These are phyloP conservation scores for Camponotus vicinus DNA, from an alignment of 1,140 invertebrate genomes.

Conservation along the genomic window DNA sequence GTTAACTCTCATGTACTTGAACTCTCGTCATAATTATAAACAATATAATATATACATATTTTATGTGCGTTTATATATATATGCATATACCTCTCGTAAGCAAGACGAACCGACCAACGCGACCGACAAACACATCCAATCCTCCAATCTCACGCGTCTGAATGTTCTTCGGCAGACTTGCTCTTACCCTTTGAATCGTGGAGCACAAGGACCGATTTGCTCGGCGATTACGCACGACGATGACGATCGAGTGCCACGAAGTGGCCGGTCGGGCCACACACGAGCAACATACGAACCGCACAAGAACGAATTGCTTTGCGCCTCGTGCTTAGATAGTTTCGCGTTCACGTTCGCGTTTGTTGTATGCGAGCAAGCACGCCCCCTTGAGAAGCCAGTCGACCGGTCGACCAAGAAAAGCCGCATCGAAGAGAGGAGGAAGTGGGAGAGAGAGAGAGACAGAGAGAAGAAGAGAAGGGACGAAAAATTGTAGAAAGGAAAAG, in stretches of 20 bases:
- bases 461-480: conserved; percentile 50
- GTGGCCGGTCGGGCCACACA: conserved; percentile 64
- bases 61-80: too few species aligned
- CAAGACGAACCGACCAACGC: background rate
- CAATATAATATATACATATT: too few species aligned
- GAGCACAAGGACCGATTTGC: background rate
- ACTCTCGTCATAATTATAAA: background rate
- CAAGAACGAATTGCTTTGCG: conserved; percentile 69
- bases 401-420: conserved; percentile 62
- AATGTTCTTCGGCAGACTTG: background rate
- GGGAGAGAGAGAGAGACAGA: background rate
- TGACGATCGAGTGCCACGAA: conserved; percentile 28
- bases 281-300: conserved; percentile 68
- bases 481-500: conserved; percentile 37
- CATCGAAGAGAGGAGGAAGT: conserved; percentile 39
- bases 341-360: conserved; percentile 78
- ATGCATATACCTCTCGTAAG: background rate
- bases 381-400: conserved; percentile 76
- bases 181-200: background rate
- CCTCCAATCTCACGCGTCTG: conserved; percentile 1
- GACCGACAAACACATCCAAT: background rate
- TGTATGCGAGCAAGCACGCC: conserved; percentile 75
- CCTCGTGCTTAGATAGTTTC: conserved; percentile 77
- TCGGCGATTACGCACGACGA: background rate
- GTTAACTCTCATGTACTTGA: too few species aligned